Evolutionary conservation across 2,113 vertebrate genomes (phyloP).

Genomic region (Picathartes gymnocephalus): DNA sequence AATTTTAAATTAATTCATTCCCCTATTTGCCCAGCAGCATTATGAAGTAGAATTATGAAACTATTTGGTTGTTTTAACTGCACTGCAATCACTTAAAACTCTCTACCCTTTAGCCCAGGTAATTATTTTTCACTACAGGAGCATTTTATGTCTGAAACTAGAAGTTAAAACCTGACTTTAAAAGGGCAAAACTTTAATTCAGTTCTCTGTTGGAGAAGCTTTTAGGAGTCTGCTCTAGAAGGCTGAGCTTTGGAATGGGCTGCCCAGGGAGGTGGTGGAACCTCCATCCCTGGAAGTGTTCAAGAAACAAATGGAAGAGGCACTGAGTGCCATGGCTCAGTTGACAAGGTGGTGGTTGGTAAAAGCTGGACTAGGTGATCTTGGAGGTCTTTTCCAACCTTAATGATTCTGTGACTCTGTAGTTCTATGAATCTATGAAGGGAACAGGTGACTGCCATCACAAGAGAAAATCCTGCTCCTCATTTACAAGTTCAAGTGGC

Average conservation of each 20-base stretch:
- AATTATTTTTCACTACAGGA: slow-evolving; percentile 19
- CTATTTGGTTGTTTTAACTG: neutral
- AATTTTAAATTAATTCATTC: slow-evolving; percentile 17
- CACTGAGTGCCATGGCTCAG: neutral
- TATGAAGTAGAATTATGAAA: neutral
- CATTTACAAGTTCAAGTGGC: neutral
- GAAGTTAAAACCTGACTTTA: neutral
- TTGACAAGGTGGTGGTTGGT: neutral
- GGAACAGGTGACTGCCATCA: neutral
- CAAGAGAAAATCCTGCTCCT: neutral
- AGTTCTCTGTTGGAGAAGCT: neutral
- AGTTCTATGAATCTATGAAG: neutral
- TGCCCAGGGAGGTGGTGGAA: neutral
- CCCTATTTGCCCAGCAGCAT: neutral
- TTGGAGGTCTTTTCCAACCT: neutral
- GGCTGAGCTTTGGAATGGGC: neutral
- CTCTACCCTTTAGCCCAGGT: neutral
- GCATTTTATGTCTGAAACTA: neutral
- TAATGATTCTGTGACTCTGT: neutral
- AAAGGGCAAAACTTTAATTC: neutral
- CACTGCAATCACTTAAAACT: neutral
- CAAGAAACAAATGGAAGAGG: neutral
- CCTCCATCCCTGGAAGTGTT: neutral
- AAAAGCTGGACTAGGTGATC: fast-evolving
- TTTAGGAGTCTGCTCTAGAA: neutral